Base-by-base conservation (phyloP, 2,797 vertebrate species). In the Pitangus sulphuratus region DNA sequence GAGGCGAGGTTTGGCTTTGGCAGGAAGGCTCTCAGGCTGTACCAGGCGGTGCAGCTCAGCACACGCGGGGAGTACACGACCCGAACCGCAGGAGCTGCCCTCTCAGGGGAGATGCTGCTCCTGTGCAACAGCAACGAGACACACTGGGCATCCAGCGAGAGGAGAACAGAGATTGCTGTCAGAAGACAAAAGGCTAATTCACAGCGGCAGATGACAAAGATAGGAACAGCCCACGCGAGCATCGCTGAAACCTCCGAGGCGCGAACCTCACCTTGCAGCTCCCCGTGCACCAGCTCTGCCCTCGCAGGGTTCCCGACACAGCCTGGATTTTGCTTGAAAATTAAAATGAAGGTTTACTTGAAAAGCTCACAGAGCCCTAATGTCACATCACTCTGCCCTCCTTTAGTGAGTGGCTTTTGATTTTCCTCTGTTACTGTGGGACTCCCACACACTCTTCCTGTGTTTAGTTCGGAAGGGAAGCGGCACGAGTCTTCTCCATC, bases 401-500 rank as follows among this genome's bases (percentile, higher is more conserved):
- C 64, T 92, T 82, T 51, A 94, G 42, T 31, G 20, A 93, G 60
- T 17, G 30, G 75, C 64, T 85, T 85, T 89, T 85, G 35, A 56
- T 87, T 80, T 93, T 66, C 44, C 66, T 79, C 30, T 37, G 45
- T 75, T 89, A 76, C 84, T 37, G 83, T 18, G 39, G 48, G 74
- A 84, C 90, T 77, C 93, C 88, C 62, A 95, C 85, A 57, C 45
- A 9, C 24, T 71, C 85, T 90, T 92, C 86, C 85, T 47, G 76
- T 9, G 7, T 35, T 56, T 64, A 25, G 39, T 44, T 84, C n/a
- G 51, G 84, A 93, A 90, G 54, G 68, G 71, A 96, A 94, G 66
- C 33, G 51, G 84, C 44, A 25, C 51, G 72, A 56, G 48, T 48
- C 57, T 83, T 64, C 61, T 51, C 30, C 51, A 62, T n/a, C 51